Evolutionary conservation across 2,797 vertebrate genomes (phyloP).

Genomic region (Sebastes itinus): DNA sequence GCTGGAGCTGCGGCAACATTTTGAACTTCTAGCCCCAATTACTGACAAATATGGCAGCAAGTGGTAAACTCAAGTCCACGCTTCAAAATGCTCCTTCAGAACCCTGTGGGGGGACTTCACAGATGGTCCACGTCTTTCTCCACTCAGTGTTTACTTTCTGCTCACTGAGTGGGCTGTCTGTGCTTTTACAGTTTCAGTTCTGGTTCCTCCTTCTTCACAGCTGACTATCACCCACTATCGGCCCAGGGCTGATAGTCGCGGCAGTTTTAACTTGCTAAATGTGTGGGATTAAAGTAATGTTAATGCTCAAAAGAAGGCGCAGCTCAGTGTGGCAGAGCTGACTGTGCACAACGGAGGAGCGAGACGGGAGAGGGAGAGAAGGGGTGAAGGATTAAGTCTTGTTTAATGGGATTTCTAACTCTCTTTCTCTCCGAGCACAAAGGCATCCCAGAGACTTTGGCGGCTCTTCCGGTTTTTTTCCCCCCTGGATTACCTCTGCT

Average conservation of each 20-base stretch:
- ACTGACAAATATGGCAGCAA: background rate
- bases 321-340: slow-evolving; percentile 40
- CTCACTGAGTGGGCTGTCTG: slow-evolving; percentile 8
- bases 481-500: slow-evolving; percentile 52
- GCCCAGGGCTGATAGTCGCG: slow-evolving; percentile 11
- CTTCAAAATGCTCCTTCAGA: slow-evolving; percentile 12
- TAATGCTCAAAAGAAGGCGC: slow-evolving; percentile 32
- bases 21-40: background rate
- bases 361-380: slow-evolving; percentile 15
- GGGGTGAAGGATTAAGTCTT: slow-evolving; percentile 64
- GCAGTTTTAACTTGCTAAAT: slow-evolving; percentile 37
- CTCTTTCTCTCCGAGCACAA: slow-evolving; percentile 61
- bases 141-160: background rate
- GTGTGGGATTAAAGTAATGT: slow-evolving; percentile 47
- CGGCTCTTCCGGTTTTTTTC: background rate
- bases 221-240: slow-evolving; percentile 33
- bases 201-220: background rate
- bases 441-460: slow-evolving; percentile 56
- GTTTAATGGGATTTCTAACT: slow-evolving; percentile 71
- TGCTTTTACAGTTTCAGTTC: slow-evolving; percentile 10
- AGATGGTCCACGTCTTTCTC: slow-evolving; percentile 10
- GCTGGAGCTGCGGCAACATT: background rate
- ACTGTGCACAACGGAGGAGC: slow-evolving; percentile 37
- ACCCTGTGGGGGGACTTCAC: slow-evolving; percentile 7
- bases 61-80: background rate